These are phyloP conservation scores for Gymnoscopelus braueri DNA, from an alignment of 2,797 vertebrate species.

Conservation along the genomic window DNA sequence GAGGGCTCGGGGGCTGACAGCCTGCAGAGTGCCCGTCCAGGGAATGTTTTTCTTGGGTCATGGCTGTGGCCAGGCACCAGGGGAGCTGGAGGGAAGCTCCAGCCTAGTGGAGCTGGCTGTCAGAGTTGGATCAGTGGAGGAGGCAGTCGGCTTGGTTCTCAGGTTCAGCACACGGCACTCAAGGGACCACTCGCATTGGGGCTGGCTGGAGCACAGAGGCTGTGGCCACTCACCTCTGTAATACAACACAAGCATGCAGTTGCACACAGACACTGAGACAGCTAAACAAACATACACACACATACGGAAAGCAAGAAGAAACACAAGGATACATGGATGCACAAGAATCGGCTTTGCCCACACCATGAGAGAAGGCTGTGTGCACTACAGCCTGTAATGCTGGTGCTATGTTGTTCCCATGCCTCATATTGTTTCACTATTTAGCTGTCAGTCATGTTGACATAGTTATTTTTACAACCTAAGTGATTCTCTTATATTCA, in stretches of 20 bases:
- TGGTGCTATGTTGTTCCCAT: too few species aligned
- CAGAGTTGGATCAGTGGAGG: conserved; percentile 78
- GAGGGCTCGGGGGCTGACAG: conserved; percentile 48
- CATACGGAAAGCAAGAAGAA: neutral
- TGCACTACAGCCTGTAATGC: too few species aligned
- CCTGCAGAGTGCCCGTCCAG: conserved; percentile 56
- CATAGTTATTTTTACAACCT: too few species aligned
- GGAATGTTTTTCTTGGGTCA: conserved; percentile 66
- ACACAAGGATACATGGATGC: too few species aligned
- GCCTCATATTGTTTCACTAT: too few species aligned
- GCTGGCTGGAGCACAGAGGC: conserved; percentile 40
- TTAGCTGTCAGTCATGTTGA: too few species aligned
- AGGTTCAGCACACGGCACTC: conserved; percentile 66
- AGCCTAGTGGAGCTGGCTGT: conserved; percentile 65
- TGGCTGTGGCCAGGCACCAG: conserved; percentile 55
- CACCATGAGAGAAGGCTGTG: too few species aligned
- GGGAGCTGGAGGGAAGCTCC: conserved; percentile 52
- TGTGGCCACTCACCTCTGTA: conserved; percentile 49
- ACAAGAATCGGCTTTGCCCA: too few species aligned
- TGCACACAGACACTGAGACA: conserved; percentile 26
- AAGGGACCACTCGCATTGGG: conserved; percentile 45
- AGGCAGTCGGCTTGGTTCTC: conserved; percentile 58
- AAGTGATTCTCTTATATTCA: too few species aligned
- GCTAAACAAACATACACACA: conserved; percentile 14
- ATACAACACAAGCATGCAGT: conserved; percentile 17